Evolutionary conservation across 2,888 invertebrate species (phyloP), one percentile per base, ranked within the genome.

Genomic region (Orthosia incerta): DNA sequence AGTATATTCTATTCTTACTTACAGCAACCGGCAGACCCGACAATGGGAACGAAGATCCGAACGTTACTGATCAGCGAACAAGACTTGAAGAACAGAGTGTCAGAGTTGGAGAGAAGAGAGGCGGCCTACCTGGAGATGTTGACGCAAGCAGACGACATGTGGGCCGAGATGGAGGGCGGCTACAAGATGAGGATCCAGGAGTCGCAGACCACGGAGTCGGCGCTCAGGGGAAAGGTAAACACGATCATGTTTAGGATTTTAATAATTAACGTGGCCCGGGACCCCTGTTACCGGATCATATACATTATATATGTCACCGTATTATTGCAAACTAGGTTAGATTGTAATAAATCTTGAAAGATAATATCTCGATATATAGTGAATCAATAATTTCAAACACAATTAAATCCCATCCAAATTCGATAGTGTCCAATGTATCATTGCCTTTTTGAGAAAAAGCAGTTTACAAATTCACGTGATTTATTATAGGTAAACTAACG

Each of bases 91-190:
- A 94, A 93, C 63, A 95, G 97, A 76, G 97, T 98, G 26, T 95
- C 95, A 53, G 97, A 98, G 80, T 90, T 98, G 66, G 97, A 97
- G 89, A 93, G 97, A 66, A 95, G 97, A 61, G 97, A 98, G 89
- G 95, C 97, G 2, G 97, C 97, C 0, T 98, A 98, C 87, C 96
- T 97, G 86, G 97, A 97, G 88, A 98, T 98, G 86, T 91, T 98
- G 88, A 97, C 97, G 72, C 97, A 97, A 74, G 97, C 98, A 0
- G 98, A 98, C 79, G 97, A 97, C 75, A 97, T 97, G 93, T 98
- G 98, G 97, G 97, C 97, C 0, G 97, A 97, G 86, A 96, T 97
- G 96, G 97, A 97, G 88, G 96, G 96, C 13, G 97, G 97, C 1
- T 97, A 97, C 86, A 97, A 97, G 90, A 96, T 95, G 86, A 97